phyloP scores from a whole-genome alignment of 2,113 vertebrate genomes.

The Bos taurus region ARS-UCD2.0 NC_037334.1:25338501-25339000 shows the following conservation, averaged over 20 bases:
- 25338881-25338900: neutral
- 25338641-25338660: neutral
- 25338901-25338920: slow-evolving; percentile 4
- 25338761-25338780: neutral
- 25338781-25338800: neutral
- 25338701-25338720: rapidly evolving
- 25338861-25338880: neutral
- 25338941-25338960: neutral
- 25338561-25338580: neutral
- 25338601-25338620: neutral
- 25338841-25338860: neutral
- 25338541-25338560: rapidly evolving
- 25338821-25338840: neutral
- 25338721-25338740: neutral
- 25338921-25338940: neutral
- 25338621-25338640: neutral
- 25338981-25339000: neutral
- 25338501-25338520: neutral
- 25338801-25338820: neutral
- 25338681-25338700: neutral
- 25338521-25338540: neutral
- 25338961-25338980: neutral
- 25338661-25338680: neutral
- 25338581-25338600: neutral
- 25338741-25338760: neutral